Evolutionary conservation across 2,888 invertebrate species (phyloP), one percentile per base, ranked within the genome.

Genomic region (Chrysomela aeneicollis): DNA sequence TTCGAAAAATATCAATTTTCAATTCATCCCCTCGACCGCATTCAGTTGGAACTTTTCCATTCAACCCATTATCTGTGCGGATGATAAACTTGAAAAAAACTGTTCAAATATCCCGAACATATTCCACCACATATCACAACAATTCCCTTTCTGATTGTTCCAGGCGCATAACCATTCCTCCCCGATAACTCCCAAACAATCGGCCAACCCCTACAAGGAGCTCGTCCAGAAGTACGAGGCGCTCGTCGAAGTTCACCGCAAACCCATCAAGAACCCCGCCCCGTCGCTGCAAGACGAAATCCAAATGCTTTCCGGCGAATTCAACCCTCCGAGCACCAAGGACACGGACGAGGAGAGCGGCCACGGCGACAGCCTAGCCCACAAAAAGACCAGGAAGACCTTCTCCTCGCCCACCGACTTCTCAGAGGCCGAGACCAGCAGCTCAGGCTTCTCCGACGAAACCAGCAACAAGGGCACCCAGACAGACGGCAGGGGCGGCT

Each of bases 221-320:
- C 84, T 94, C 73, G 92, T 93, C 58, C 92, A 93, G 80, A 94
- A 94, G 80, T 94, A 93, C 80, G 93, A 94, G 82, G 93, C 93
- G 26, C 84, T 94, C 59, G 83, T 93, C 30, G 91, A 92, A 79
- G 90, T 92, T 46, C 92, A 93, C 77, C 84, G 90, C 70, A 87
- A 88, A 65, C 87, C 90, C 62, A 67, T 86, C 79, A 74, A 86
- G 84, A 78, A 66, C 71, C 78, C 67, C 70, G 51, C 65, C 35
- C 83, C 84, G 61, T 86, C 87, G 8, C 84, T 90, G 8, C 91
- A 91, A 75, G 93, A 93, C 75, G 93, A 93, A 79, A 83, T 92
- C 32, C 90, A 90, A 77, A 88, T 90, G 77, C 6, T 26, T 3
- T 91, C 91, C 1, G 90, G 89, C 21, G 92, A 92, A 75, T 91